Percentiles rank a stretch among this genome's conserved stretches.
phyloP scores from a whole-genome alignment of 2,797 vertebrate genomes.

The Scolopax rusticola region DNA sequence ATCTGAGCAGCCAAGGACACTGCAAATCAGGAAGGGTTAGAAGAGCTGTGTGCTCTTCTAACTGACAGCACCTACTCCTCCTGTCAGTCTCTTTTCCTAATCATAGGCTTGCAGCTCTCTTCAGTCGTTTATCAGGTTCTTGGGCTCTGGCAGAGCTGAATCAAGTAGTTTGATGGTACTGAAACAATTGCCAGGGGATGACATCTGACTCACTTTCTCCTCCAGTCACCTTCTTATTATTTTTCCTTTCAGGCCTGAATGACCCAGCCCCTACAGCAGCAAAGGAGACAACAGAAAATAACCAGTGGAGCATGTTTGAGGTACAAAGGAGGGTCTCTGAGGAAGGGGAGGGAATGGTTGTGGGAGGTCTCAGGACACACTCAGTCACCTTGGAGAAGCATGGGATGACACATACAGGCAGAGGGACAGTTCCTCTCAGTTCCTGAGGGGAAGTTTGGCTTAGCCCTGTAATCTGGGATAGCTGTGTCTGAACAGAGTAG shows the following conservation, averaged over 20 bases:
- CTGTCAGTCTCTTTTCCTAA: neutral
- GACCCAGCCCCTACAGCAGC: constrained; percentile 79
- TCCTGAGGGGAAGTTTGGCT: neutral
- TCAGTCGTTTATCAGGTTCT: neutral
- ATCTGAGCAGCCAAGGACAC: neutral
- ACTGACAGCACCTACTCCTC: neutral
- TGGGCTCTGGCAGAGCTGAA: neutral
- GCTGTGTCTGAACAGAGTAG: neutral
- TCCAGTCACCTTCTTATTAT: neutral
- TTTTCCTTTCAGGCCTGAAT: constrained; percentile 80
- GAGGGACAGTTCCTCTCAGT: neutral
- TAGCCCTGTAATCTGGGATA: neutral
- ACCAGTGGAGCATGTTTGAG: constrained; percentile 82
- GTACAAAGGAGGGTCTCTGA: constrained; percentile 58
- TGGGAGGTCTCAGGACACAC: neutral
- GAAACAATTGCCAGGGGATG: neutral
- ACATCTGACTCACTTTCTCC: neutral
- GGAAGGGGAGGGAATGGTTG: neutral
- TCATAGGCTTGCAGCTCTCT: neutral
- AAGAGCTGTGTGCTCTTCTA: neutral
- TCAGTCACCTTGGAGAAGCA: neutral
- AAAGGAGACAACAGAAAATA: constrained; percentile 72
- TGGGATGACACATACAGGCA: neutral
- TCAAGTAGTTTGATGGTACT: neutral
- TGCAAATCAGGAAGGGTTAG: neutral